Base-by-base conservation (phyloP, 2,888 invertebrate species). In the Xylota sylvarum region DNA sequence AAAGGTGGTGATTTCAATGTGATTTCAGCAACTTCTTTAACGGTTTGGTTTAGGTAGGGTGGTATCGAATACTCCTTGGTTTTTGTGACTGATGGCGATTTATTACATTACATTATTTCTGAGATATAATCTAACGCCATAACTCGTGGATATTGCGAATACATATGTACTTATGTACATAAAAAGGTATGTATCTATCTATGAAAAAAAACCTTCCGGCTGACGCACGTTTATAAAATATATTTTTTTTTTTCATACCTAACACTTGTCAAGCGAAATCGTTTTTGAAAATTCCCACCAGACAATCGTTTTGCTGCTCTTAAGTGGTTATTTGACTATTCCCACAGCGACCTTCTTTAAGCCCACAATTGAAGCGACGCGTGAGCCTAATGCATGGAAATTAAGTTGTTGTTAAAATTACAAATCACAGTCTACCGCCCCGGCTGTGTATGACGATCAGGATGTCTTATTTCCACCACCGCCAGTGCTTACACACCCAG, bases 351-450 rank as follows among this genome's bases (percentile, higher is more conserved):
- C 62, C 60, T 17, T 64, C 37, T 58, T 73, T 82, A 86, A 85
- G 58, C 72, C 86, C 69, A 77, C 86, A 86, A 86, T 86, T 82
- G 81, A 64, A 73, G 12, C 58, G 73, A 77, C 82, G 81, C 67
- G 77, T 77, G 86, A 60, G 43, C 46, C 73, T 86, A 86, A 86
- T 81, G 73, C 77, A 77, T 62, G 67, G 46, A 86, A 86, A 86
- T 86, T 86, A 86, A 86, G 86, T 78, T 82, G 78, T 81, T 67
- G 73, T 82, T 52, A 82, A 82, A 86, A 86, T 74, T 82, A 86
- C 86, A 86, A 86, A 86, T 82, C 82, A 86, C 72, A 64, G 56
- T 52, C 65, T 73, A 37, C 72, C 80, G 48, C 65, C 67, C 56
- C 50, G 72, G 30, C 76, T 80, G 82, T 32, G 77, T 56, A 64